Evolutionary conservation across 2,797 vertebrate genomes (phyloP).

Genomic region (Hirundo rustica): DNA sequence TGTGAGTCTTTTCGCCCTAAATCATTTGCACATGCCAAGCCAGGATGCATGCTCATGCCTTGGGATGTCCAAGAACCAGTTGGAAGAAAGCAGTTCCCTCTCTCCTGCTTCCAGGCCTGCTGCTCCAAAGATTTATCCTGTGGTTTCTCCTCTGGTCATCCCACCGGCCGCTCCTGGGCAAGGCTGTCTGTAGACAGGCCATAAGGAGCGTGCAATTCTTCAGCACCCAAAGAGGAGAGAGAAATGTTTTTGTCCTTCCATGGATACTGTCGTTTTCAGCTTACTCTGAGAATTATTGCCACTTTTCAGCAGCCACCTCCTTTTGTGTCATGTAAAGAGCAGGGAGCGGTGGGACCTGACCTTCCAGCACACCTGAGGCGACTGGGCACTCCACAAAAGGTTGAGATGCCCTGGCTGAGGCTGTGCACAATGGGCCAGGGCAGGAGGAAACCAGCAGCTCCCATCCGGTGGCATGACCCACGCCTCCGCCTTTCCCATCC

Average conservation of each 20-base stretch:
- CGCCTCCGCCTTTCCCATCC: background rate
- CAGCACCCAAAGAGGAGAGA: background rate
- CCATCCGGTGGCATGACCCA: background rate
- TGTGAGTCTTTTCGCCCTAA: background rate
- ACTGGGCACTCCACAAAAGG: background rate
- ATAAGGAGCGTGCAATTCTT: background rate
- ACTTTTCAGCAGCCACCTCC: background rate
- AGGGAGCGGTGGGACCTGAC: background rate
- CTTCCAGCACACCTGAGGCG: background rate
- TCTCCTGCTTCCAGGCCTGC: background rate
- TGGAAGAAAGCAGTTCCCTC: background rate
- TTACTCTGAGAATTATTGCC: accelerated
- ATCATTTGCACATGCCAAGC: background rate
- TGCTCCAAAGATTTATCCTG: background rate
- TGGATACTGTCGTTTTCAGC: background rate
- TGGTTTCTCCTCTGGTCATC: background rate
- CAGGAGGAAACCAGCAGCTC: background rate
- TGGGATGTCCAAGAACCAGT: background rate
- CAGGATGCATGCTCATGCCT: accelerated
- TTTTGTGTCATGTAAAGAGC: background rate
- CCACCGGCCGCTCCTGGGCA: accelerated
- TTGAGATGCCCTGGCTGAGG: background rate
- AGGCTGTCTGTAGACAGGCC: background rate
- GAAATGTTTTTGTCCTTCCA: accelerated
- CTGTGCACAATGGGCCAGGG: background rate